Evolutionary conservation across 2,888 invertebrate genomes (phyloP).

Genomic region (Agrotis ipsilon): DNA sequence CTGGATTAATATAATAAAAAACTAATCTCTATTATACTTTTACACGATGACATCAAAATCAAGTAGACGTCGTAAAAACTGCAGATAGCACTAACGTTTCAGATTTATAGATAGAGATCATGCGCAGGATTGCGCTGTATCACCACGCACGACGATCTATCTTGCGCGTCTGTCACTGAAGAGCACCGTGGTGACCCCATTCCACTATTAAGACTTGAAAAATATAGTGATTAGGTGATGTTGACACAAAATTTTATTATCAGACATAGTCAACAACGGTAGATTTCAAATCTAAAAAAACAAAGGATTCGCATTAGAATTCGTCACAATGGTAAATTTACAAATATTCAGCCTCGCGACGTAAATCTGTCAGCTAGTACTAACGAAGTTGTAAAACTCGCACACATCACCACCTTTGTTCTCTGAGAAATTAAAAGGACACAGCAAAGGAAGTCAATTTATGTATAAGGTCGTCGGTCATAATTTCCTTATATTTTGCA

Average conservation of each 20-base stretch:
- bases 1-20: not conserved
- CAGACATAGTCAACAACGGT: conserved; percentile 20
- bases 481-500: conserved; percentile 67
- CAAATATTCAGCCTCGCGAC: conserved; percentile 50
- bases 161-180: conserved; percentile 43
- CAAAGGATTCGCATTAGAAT: conserved; percentile 48
- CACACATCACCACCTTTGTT: conserved; percentile 66
- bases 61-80: conserved; percentile 38
- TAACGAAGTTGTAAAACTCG: conserved; percentile 71
- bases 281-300: conserved; percentile 21
- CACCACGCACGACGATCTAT: conserved; percentile 53
- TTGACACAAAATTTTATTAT: conserved; percentile 33
- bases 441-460: conserved; percentile 65
- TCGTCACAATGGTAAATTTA: conserved; percentile 49
- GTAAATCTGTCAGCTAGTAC: conserved; percentile 75
- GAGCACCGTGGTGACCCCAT: conserved; percentile 58
- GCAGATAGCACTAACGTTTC: conserved; percentile 41
- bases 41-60: conserved; percentile 16
- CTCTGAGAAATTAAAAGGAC: conserved; percentile 66
- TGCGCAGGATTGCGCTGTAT: conserved; percentile 40
- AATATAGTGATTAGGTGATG: conserved; percentile 40
- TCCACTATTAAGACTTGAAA: conserved; percentile 36
- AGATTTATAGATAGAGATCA: conserved; percentile 53
- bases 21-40: conserved; percentile 11
- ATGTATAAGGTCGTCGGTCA: conserved; percentile 66